Evolutionary conservation across 2,888 invertebrate genomes (phyloP).

Genomic region (Ceramica pisi): DNA sequence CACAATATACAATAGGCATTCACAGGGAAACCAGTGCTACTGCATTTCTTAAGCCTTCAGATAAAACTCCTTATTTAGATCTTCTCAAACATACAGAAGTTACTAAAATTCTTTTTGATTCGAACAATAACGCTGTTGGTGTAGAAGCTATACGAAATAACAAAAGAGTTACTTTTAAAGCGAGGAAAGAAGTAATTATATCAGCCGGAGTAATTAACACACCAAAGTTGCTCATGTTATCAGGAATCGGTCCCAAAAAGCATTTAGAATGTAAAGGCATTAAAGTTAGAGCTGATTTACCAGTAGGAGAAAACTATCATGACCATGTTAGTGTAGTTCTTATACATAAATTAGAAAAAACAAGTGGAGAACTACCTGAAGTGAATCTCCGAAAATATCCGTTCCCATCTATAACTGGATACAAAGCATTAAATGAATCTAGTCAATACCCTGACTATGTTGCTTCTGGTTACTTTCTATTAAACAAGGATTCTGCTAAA

Average conservation of each 20-base stretch:
- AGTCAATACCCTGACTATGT: constrained; percentile 77
- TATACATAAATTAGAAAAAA: constrained; percentile 9
- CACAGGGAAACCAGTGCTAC: constrained; percentile 69
- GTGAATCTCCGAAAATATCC: constrained; percentile 41
- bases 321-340: constrained; percentile 65
- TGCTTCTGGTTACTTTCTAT: constrained; percentile 11
- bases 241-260: constrained; percentile 74
- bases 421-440: constrained; percentile 70
- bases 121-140: constrained; percentile 70
- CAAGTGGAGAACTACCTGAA: background rate
- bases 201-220: constrained; percentile 74
- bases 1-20: constrained; percentile 1
- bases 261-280: constrained; percentile 69
- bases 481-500: background rate
- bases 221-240: constrained; percentile 74
- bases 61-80: constrained; percentile 67
- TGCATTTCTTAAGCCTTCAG: constrained; percentile 66
- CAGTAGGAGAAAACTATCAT: constrained; percentile 74
- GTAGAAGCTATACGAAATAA: constrained; percentile 61
- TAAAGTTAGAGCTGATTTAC: constrained; percentile 68
- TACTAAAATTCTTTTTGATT: constrained; percentile 71
- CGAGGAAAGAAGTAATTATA: constrained; percentile 73
- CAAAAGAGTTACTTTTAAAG: constrained; percentile 60
- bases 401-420: constrained; percentile 69
- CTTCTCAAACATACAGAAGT: constrained; percentile 71